Base-by-base conservation (phyloP, 2,888 invertebrate species). In the Eumacrocentrus americanus region DNA sequence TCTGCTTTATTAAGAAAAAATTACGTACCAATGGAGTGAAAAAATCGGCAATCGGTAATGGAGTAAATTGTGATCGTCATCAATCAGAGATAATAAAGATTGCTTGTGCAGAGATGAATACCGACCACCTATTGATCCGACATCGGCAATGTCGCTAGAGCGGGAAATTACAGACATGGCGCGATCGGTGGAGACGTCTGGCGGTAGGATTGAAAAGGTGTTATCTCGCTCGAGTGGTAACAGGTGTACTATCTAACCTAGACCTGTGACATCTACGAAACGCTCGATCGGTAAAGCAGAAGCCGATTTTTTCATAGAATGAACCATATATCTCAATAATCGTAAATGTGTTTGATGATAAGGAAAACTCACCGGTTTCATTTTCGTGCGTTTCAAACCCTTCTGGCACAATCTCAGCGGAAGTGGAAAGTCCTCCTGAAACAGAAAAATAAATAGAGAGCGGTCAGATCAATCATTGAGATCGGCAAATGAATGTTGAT, bases 401-500 rank as follows among this genome's bases (percentile, higher is more conserved):
- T 63, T 75, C 75, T 42, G 69, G 71, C 64, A 75, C 74, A 67
- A 77, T 74, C 62, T 78, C 76, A 25, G 76, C 58, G 58, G 76
- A 73, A 64, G 77, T 76, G 63, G 78, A 77, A 65, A 76, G 68
- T 58, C 72, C n/a, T n/a, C n/a, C 78, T 79, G 70, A 46, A 75
- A 77, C 52, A 68, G 46, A 68, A 59, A 52, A 60, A 53, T 48
- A 38, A 38, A 55, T 18, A 53, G 35, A 48, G 3, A 3, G 0
- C 16, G 7, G 7, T n/a, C n/a, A 40, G 1, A 40, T 40, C 0
- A 40, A 18, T 42, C 37, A 12, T n/a, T n/a, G n/a, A 37, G 2
- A 11, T 12, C 37, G n/a, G 5, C 6, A n/a, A 12, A 37, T 14
- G 14, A 12, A 3, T 12, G 12, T 12, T n/a, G n/a, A n/a, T n/a